A percentile compares a stretch with the other conserved stretches of the same genome.
Evolutionary conservation across 2,113 vertebrate species (phyloP).

Genomic region (Phycodurus eques): DNA sequence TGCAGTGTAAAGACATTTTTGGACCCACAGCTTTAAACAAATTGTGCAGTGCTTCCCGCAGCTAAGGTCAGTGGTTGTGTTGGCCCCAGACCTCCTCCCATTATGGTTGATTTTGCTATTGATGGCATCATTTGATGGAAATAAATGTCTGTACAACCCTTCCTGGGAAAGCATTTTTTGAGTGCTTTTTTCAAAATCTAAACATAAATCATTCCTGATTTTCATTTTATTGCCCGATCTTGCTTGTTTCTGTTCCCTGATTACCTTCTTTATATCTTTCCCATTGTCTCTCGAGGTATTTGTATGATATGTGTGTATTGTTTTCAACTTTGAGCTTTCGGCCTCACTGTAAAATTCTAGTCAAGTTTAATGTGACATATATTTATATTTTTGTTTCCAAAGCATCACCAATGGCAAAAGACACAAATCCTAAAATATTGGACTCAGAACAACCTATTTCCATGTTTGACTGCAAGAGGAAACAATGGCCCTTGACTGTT

Average conservation of each 20-base stretch:
- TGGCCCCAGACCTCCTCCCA: too few relatives aligned
- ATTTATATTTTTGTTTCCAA: not conserved
- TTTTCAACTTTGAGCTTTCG: not conserved
- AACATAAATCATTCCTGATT: too few relatives aligned
- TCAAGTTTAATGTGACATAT: not conserved
- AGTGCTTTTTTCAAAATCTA: too few relatives aligned
- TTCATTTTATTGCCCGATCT: too few relatives aligned
- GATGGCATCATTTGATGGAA: too few relatives aligned
- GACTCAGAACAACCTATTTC: not conserved
- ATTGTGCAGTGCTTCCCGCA: too few relatives aligned
- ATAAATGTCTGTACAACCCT: too few relatives aligned
- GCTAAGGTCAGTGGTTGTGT: too few relatives aligned
- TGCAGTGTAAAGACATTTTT: too few relatives aligned
- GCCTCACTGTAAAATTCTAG: not conserved
- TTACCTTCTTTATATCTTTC: not conserved
- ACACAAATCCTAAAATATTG: not conserved
- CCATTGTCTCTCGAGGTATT: not conserved
- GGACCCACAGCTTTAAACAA: too few relatives aligned
- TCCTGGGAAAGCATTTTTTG: too few relatives aligned
- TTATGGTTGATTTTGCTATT: too few relatives aligned
- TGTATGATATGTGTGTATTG: not conserved
- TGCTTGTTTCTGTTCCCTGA: not conserved
- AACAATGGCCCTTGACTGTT: slow-evolving; percentile 3
- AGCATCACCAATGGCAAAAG: not conserved
- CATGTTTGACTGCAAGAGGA: not conserved